phyloP scores from a whole-genome alignment of 2,797 vertebrate genomes.

The Lates japonicus region DNA sequence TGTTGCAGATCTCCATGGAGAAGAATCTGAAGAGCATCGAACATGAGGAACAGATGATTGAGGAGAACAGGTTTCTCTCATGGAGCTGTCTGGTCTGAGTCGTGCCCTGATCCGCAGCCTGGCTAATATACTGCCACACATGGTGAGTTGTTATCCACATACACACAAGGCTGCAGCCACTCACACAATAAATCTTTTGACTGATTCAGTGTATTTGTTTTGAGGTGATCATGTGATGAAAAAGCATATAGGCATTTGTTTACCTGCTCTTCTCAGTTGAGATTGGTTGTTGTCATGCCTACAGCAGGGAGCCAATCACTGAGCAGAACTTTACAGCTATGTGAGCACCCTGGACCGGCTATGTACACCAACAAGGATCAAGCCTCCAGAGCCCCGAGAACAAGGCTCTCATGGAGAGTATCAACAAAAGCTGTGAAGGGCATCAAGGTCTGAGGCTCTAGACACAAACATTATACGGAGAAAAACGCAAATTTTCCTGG shows the following conservation, averaged over 20 bases:
- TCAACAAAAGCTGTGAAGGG: slow-evolving; percentile 99
- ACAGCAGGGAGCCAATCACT: slow-evolving; percentile 96
- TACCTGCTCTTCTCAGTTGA: slow-evolving; percentile 43
- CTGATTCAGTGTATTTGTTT: not conserved
- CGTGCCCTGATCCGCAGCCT: slow-evolving; percentile 98
- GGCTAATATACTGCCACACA: slow-evolving; percentile 97
- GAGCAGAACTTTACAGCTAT: slow-evolving; percentile 99
- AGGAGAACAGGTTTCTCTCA: slow-evolving; percentile 97
- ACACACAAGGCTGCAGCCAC: not conserved
- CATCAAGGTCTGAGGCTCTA: slow-evolving; percentile 94
- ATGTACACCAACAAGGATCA: slow-evolving; percentile 99
- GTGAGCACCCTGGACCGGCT: slow-evolving; percentile 97
- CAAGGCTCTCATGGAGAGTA: slow-evolving; percentile 98
- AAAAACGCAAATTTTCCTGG: slow-evolving; percentile 48
- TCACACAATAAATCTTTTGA: not conserved
- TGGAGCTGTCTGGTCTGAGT: slow-evolving; percentile 98
- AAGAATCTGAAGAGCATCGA: slow-evolving; percentile 98
- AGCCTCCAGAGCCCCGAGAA: slow-evolving; percentile 98
- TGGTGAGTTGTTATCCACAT: slow-evolving; percentile 87
- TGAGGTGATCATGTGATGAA: not conserved
- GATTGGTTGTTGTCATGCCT: slow-evolving; percentile 72
- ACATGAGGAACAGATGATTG: slow-evolving; percentile 97
- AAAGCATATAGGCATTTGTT: not conserved
- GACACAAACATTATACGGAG: not conserved
- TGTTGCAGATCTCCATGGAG: slow-evolving; percentile 96